These are phyloP conservation scores for Apotomis betuletana DNA, from an alignment of 2,888 invertebrate genomes.

Conservation along the genomic window DNA sequence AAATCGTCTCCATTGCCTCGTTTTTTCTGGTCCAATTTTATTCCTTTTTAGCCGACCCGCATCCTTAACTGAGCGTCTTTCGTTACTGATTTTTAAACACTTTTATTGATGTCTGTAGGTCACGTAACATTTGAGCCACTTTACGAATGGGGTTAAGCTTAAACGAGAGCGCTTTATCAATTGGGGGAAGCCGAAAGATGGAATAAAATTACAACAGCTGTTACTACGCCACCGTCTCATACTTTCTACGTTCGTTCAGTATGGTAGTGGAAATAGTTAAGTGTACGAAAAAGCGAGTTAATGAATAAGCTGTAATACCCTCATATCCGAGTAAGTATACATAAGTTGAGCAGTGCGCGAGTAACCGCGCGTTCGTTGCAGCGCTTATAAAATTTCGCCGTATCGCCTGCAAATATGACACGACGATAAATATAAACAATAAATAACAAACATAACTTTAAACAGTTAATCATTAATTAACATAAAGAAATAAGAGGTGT, in stretches of 20 bases:
- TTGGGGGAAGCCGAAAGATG: constrained; percentile 19
- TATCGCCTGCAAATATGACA: constrained; percentile 6
- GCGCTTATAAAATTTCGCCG: constrained; percentile 40
- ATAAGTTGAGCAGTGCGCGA: not conserved
- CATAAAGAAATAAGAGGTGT: not conserved
- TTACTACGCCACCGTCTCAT: not conserved
- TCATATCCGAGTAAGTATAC: constrained; percentile 3
- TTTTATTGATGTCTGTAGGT: constrained; percentile 41
- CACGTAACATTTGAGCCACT: constrained; percentile 40
- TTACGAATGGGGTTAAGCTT: constrained; percentile 38
- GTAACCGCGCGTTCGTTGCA: constrained; percentile 46
- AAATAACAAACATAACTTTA: not conserved
- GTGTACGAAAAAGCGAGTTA: constrained; percentile 10
- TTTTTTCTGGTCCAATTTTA: constrained; percentile 58
- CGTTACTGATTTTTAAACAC: constrained; percentile 33
- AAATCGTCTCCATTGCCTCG: constrained; percentile 63
- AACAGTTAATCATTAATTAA: not conserved
- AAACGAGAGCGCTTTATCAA: constrained; percentile 32
- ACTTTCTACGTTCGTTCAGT: not conserved
- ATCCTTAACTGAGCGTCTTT: constrained; percentile 23
- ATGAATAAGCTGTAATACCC: constrained; percentile 12
- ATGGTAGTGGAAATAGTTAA: not conserved
- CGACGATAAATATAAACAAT: not conserved
- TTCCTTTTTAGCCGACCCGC: constrained; percentile 41
- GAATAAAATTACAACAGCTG: constrained; percentile 5